Conservation (phyloP, 2,888 invertebrate species). For the Eucera pruinosa region DNA sequence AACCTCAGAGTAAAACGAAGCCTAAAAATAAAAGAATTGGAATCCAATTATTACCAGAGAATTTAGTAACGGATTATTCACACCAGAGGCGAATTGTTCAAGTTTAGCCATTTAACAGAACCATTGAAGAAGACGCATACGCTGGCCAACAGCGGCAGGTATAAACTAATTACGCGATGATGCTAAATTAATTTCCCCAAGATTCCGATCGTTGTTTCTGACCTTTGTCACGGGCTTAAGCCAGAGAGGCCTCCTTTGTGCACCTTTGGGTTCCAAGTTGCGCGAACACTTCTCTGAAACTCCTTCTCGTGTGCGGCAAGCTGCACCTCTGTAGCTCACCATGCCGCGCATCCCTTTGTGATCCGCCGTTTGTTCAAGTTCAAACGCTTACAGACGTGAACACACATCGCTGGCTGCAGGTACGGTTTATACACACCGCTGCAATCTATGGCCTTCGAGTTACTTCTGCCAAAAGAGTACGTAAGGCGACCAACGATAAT, state of each 20-base stretch:
- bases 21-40: too few species aligned
- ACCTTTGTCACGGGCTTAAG: slow-evolving; percentile 52
- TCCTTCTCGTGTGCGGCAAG: slow-evolving; percentile 17
- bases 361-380: slow-evolving; percentile 43
- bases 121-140: too few species aligned
- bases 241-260: slow-evolving; percentile 32
- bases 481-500: not conserved
- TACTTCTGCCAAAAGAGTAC: too few species aligned
- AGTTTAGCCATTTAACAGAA: too few species aligned
- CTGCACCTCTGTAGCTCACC: not conserved
- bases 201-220: slow-evolving; percentile 53
- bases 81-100: too few species aligned
- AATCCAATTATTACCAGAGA: too few species aligned
- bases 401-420: not conserved
- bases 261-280: slow-evolving; percentile 34
- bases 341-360: slow-evolving; percentile 46
- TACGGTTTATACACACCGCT: not conserved
- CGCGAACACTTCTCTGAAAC: slow-evolving; percentile 41
- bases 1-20: too few species aligned
- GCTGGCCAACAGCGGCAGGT: not conserved
- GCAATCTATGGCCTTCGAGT: not conserved
- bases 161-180: slow-evolving; percentile 47
- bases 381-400: slow-evolving; percentile 41
- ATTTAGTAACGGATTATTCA: too few species aligned
- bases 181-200: slow-evolving; percentile 53